Evolutionary conservation across 2,797 vertebrate genomes (phyloP).

Genomic region (Scolopax bukidnonensis): DNA sequence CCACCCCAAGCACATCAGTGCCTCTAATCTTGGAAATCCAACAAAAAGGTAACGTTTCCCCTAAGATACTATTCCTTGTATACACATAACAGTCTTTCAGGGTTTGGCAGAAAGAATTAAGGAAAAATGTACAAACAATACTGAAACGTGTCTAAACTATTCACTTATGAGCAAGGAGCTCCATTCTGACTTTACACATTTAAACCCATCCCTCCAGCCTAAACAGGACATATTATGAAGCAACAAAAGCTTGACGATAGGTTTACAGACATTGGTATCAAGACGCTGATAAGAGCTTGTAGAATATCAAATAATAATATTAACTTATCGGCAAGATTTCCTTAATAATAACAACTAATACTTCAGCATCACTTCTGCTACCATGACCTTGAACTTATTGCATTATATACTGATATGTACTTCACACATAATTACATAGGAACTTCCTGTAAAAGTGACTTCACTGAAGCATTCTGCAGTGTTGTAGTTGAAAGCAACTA

Average conservation of each 20-base stretch:
- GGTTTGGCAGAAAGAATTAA: background rate
- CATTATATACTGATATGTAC: background rate
- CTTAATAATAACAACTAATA: background rate
- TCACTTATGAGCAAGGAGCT: background rate
- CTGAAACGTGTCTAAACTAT: background rate
- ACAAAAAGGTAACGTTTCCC: background rate
- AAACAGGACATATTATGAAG: background rate
- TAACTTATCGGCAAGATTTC: background rate
- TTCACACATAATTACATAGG: background rate
- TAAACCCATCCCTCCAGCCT: background rate
- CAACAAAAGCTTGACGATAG: background rate
- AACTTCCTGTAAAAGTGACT: background rate
- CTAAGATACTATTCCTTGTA: background rate
- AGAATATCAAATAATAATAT: background rate
- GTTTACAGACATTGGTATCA: background rate
- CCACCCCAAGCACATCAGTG: background rate
- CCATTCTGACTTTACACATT: background rate
- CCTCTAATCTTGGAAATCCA: background rate
- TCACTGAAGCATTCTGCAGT: background rate
- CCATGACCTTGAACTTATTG: background rate
- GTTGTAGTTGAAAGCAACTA: background rate
- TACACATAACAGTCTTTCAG: background rate
- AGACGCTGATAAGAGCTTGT: background rate
- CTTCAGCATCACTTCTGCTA: background rate
- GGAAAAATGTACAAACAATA: background rate